A percentile compares a stretch with the other conserved stretches of the same genome.
phyloP scores from a whole-genome alignment of 2,113 vertebrate genomes.

The Microcebus jonahi region DNA sequence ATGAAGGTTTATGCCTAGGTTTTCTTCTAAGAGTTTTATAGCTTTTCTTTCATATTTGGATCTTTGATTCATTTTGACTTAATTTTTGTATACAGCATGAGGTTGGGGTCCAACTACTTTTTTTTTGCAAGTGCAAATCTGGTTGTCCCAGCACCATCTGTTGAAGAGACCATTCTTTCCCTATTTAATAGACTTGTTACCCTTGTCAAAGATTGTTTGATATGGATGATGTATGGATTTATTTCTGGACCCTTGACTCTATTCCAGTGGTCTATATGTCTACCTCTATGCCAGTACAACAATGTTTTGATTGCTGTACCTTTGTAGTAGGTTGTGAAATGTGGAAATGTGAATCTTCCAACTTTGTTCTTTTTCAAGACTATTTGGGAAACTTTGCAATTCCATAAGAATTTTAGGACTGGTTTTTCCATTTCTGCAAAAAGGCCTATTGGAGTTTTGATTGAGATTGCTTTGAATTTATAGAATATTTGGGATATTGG shows the following conservation, averaged over 20 bases:
- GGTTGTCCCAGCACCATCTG: background rate
- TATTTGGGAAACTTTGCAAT: background rate
- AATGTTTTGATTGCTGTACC: background rate
- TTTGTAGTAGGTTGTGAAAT: conserved; percentile 16
- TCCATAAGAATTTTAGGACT: background rate
- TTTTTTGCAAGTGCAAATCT: background rate
- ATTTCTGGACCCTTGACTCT: background rate
- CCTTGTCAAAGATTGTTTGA: background rate
- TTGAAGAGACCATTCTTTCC: background rate
- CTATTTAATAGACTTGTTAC: background rate
- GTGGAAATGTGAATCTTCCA: background rate
- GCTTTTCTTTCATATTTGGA: background rate
- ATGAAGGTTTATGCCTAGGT: background rate
- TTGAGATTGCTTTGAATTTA: background rate
- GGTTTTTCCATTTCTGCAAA: background rate
- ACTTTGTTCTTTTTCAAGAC: background rate
- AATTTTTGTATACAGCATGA: background rate
- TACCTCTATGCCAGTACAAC: background rate
- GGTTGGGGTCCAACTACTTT: background rate
- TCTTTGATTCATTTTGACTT: background rate
- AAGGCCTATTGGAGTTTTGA: background rate
- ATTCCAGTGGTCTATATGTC: background rate
- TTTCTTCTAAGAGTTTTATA: conserved; percentile 31
- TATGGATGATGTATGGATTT: background rate
- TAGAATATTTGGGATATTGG: background rate